Conservation (phyloP, 2,888 invertebrate species). For the Eledona agricola region DNA sequence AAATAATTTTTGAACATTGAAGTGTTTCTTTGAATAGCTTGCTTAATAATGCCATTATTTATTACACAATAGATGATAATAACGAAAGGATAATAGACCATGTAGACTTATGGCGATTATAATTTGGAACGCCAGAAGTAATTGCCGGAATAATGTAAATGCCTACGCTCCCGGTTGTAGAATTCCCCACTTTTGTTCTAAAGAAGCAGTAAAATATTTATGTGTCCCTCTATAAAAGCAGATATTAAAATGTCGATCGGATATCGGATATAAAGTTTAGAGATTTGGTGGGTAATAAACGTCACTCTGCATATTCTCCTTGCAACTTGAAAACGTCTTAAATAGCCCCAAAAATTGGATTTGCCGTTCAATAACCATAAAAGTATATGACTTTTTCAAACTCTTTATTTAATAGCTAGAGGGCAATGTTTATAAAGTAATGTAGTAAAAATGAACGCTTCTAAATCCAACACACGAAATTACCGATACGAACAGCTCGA, state of each 20-base stretch:
- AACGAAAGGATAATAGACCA: no score
- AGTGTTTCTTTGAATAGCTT: no score
- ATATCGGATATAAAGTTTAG: constrained; percentile 58
- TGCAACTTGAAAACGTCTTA: constrained; percentile 58
- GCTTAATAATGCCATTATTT: no score
- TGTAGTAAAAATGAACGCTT: constrained; percentile 62
- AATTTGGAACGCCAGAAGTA: no score
- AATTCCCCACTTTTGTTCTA: constrained; percentile 31
- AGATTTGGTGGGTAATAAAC: constrained; percentile 59
- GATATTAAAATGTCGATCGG: constrained; percentile 56
- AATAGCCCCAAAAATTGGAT: constrained; percentile 64
- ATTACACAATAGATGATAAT: no score
- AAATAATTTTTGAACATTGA: no score
- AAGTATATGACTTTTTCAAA: constrained; percentile 62
- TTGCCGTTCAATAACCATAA: constrained; percentile 64
- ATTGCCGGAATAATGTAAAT: constrained; percentile 26
- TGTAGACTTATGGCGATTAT: no score
- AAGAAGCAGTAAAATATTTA: constrained; percentile 28
- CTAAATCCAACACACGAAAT: constrained; percentile 61
- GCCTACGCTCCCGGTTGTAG: constrained; percentile 9
- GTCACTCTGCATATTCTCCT: constrained; percentile 60
- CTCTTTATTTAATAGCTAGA: constrained; percentile 62
- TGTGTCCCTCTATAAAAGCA: constrained; percentile 45
- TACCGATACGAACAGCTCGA: constrained; percentile 61
- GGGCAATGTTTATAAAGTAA: constrained; percentile 64